A percentile compares a stretch with the other conserved stretches of the same genome.
Conservation (phyloP, 2,113 vertebrate species). For the Polypterus senegalus region DNA sequence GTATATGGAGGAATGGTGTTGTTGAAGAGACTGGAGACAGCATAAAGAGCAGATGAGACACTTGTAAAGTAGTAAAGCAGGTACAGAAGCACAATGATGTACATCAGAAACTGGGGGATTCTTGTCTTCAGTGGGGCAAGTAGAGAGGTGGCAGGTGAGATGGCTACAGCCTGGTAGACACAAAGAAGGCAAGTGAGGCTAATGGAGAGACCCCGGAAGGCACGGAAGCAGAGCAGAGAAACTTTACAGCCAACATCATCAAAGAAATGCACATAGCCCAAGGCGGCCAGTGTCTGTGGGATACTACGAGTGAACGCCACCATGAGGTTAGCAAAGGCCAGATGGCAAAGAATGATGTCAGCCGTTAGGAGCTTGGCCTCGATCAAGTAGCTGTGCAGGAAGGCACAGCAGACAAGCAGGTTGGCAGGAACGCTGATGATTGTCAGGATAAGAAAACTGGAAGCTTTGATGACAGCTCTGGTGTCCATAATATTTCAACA, state of each 20-base stretch:
- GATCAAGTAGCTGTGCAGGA: slow-evolving; percentile 7
- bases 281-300: too few relatives aligned
- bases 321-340: too few relatives aligned
- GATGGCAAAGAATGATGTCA: too few relatives aligned
- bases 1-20: too few relatives aligned
- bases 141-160: too few relatives aligned
- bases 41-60: slow-evolving; percentile 1
- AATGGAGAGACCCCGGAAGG: slow-evolving; percentile 13
- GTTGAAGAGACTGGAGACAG: too few relatives aligned
- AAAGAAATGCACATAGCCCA: slow-evolving; percentile 3
- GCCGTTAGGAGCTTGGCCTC: too few relatives aligned
- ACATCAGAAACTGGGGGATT: slow-evolving; percentile 3
- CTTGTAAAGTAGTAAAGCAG: slow-evolving; percentile 5
- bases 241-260: slow-evolving; percentile 14
- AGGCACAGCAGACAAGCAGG: slow-evolving; percentile 2
- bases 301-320: too few relatives aligned
- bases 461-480: slow-evolving; percentile 9
- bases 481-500: slow-evolving; percentile 1
- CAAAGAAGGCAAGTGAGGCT: slow-evolving; percentile 6
- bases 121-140: slow-evolving; percentile 10
- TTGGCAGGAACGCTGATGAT: too few relatives aligned
- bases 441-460: too few relatives aligned
- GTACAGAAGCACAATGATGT: slow-evolving; percentile 6
- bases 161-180: too few relatives aligned
- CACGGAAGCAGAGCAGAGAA: slow-evolving; percentile 9